phyloP scores from a whole-genome alignment of 1,140 invertebrate species.

The Ylistrum balloti region DNA sequence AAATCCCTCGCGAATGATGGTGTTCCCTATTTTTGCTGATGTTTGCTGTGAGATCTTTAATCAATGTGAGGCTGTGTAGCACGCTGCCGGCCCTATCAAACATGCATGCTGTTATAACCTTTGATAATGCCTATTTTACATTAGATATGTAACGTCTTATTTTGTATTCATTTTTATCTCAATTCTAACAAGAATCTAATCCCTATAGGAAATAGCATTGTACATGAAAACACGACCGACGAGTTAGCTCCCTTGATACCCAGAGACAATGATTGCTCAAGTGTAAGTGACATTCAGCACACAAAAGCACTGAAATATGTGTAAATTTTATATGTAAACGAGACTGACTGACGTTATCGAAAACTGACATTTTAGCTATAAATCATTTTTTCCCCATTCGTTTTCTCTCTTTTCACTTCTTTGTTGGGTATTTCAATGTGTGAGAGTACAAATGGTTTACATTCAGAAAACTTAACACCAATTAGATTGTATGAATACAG shows the following conservation, averaged over 20 bases:
- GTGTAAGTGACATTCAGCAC: no score
- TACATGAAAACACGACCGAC: neutral
- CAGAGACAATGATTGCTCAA: neutral
- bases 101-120: neutral
- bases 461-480: no score
- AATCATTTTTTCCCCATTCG: no score
- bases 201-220: neutral
- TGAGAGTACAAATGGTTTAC: no score
- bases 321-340: no score
- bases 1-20: neutral
- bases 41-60: neutral
- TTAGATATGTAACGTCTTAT: neutral
- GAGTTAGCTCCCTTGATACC: neutral
- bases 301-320: no score
- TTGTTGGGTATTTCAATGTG: no score
- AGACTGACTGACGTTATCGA: no score
- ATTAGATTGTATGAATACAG: no score
- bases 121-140: neutral
- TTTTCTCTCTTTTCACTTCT: no score
- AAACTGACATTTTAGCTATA: no score
- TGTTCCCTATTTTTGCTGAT: neutral
- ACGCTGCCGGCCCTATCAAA: neutral
- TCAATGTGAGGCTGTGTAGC: neutral
- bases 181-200: neutral
- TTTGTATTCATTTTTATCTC: neutral